A percentile compares a stretch with the other conserved stretches of the same genome.
These are phyloP conservation scores for Platycheirus albimanus DNA, from an alignment of 2,888 invertebrate genomes.

Conservation along the genomic window DNA sequence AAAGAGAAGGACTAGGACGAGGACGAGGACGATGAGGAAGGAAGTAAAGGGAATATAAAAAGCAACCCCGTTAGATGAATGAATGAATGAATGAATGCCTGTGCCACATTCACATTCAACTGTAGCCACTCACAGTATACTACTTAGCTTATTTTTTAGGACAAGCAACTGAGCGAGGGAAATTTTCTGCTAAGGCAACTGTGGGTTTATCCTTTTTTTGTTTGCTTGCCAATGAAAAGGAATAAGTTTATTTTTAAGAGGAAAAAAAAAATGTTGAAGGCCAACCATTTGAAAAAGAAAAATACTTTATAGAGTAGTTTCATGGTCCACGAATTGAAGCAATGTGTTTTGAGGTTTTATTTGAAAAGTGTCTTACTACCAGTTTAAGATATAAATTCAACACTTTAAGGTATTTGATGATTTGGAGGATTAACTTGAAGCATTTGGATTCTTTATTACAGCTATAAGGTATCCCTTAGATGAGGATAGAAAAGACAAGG, in stretches of 20 bases:
- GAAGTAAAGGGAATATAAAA: constrained; percentile 15
- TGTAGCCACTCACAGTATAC: background rate
- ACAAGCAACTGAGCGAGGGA: constrained; percentile 4
- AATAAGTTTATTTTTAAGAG: background rate
- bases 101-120: constrained; percentile 29
- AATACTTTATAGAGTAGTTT: constrained; percentile 39
- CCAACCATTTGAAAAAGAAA: constrained; percentile 40
- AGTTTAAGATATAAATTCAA: no score
- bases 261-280: no score
- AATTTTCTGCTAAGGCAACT: constrained; percentile 51
- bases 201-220: constrained; percentile 11
- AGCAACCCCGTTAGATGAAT: constrained; percentile 27
- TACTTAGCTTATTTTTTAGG: background rate
- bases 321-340: constrained; percentile 31
- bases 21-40: no score
- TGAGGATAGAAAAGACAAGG: no score
- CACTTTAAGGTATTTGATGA: background rate
- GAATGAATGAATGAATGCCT: constrained; percentile 52
- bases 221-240: constrained; percentile 21
- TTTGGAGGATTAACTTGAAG: no score
- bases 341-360: constrained; percentile 33
- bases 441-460: no score
- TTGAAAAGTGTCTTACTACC: background rate
- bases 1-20: background rate
- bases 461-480: no score